phyloP scores from a whole-genome alignment of 2,888 invertebrate genomes.

The Hyposoter dolosus region DNA sequence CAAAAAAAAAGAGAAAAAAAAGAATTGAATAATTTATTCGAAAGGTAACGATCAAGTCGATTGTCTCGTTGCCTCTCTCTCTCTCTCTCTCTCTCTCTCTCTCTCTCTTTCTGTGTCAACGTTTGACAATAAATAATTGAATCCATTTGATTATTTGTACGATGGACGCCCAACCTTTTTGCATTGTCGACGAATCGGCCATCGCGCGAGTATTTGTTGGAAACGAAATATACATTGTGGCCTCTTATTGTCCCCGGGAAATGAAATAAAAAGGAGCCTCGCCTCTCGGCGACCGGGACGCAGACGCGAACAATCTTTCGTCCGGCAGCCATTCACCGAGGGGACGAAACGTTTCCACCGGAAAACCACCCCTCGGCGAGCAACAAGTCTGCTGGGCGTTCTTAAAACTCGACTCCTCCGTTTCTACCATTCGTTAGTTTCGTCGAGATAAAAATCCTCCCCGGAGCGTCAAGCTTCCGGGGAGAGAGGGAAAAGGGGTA shows the following conservation, averaged over 20 bases:
- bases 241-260: constrained; percentile 51
- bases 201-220: constrained; percentile 48
- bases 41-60: not conserved
- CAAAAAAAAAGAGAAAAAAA: not conserved
- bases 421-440: not conserved
- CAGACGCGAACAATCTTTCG: constrained; percentile 9
- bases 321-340: not conserved
- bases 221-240: constrained; percentile 27
- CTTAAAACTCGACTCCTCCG: not conserved
- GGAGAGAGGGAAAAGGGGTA: not conserved
- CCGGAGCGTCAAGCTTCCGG: not conserved
- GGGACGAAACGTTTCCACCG: constrained; percentile 9
- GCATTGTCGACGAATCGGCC: constrained; percentile 52
- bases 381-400: constrained; percentile 76
- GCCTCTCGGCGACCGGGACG: constrained; percentile 25
- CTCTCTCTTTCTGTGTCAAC: not conserved
- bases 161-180: constrained; percentile 75
- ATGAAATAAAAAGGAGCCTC: constrained; percentile 42
- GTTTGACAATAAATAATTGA: constrained; percentile 54
- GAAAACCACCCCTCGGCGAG: constrained; percentile 50
- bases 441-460: not conserved
- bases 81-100: too few relatives aligned
- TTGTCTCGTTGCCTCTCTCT: not conserved
- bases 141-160: not conserved
- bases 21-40: not conserved